phyloP scores from a whole-genome alignment of 2,888 invertebrate species.

The Nineta flava region DNA sequence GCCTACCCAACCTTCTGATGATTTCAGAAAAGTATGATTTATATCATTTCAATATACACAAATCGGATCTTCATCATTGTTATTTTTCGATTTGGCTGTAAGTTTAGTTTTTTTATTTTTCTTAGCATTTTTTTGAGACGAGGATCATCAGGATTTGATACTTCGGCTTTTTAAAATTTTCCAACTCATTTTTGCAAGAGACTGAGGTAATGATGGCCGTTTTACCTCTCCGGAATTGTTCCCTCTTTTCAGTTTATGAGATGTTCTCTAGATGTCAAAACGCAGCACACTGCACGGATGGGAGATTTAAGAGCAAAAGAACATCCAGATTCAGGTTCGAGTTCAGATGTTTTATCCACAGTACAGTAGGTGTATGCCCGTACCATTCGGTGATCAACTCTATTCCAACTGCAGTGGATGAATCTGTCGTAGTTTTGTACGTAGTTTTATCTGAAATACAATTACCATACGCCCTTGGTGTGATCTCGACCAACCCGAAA shows the following conservation, averaged over 20 bases:
- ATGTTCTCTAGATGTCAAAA: conserved; percentile 7
- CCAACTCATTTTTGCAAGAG: conserved; percentile 14
- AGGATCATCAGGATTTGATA: conserved; percentile 12
- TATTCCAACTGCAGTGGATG: too few relatives aligned
- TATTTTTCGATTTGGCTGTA: too few relatives aligned
- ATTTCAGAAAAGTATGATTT: conserved; percentile 11
- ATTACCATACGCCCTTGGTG: too few relatives aligned
- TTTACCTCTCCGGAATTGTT: conserved; percentile 15
- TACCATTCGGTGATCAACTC: too few relatives aligned
- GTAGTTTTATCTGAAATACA: too few relatives aligned
- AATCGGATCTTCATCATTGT: conserved; percentile 9
- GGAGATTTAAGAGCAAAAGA: neutral
- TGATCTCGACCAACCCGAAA: too few relatives aligned
- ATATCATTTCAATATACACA: conserved; percentile 10
- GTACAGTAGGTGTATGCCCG: too few relatives aligned
- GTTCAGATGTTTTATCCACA: neutral
- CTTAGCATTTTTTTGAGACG: neutral
- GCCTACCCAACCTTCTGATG: conserved; percentile 13
- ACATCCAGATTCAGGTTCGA: neutral
- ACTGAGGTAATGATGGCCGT: conserved; percentile 15
- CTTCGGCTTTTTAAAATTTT: conserved; percentile 13
- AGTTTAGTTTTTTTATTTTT: conserved; percentile 3
- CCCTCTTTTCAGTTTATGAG: conserved; percentile 13
- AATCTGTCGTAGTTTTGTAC: too few relatives aligned
- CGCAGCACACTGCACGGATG: conserved; percentile 1